phyloP scores from a whole-genome alignment of 2,888 invertebrate species.

The Molanna angustata region DNA sequence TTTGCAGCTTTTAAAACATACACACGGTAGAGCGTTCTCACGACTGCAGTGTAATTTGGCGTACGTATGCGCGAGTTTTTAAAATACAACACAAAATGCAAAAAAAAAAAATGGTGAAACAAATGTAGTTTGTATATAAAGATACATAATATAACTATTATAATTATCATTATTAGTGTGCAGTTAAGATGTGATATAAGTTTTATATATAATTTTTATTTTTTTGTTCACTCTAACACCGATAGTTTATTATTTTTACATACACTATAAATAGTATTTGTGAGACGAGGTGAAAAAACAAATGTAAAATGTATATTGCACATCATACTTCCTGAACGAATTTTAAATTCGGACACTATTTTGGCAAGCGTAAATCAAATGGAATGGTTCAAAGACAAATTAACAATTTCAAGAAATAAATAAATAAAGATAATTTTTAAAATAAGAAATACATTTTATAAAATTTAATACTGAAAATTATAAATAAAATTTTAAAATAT shows the following conservation, averaged over 20 bases:
- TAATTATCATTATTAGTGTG: slow-evolving; percentile 22
- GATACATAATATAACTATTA: no score
- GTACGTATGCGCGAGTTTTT: no score
- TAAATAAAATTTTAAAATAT: no score
- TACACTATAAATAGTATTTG: not conserved
- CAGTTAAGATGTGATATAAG: slow-evolving; percentile 26
- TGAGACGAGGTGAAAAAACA: slow-evolving; percentile 1
- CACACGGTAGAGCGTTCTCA: no score
- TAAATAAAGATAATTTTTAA: not conserved
- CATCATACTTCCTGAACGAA: not conserved
- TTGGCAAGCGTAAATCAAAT: not conserved
- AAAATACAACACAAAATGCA: no score
- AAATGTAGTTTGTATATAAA: no score
- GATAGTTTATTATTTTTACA: slow-evolving; percentile 9
- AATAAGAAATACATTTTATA: no score
- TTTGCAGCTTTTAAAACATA: no score
- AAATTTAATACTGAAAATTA: no score
- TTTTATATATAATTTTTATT: slow-evolving; percentile 20
- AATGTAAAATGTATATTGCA: slow-evolving; percentile 12
- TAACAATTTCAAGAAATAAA: not conserved
- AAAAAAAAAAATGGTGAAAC: no score
- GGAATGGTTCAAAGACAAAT: not conserved
- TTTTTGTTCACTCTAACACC: slow-evolving; percentile 27
- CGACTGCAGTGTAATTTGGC: no score
- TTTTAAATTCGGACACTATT: no score